phyloP scores from a whole-genome alignment of 2,113 vertebrate species.

The Salvator merianae region DNA sequence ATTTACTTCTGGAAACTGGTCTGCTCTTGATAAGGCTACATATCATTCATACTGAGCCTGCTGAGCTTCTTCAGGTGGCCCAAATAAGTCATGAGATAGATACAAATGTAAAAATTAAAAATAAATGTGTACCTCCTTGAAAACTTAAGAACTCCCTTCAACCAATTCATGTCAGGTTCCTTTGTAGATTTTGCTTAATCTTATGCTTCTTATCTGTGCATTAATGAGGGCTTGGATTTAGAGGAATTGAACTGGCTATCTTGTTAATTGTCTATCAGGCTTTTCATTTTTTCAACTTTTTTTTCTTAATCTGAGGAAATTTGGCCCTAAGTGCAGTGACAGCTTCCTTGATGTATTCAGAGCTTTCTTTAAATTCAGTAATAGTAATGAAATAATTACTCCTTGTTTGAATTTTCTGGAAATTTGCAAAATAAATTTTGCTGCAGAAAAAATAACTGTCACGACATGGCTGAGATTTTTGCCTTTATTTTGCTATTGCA shows the following conservation, averaged over 20 bases:
- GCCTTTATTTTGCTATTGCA: slow-evolving; percentile 54
- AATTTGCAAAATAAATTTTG: slow-evolving; percentile 55
- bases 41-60: background rate
- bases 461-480: slow-evolving; percentile 38
- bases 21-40: slow-evolving; percentile 11
- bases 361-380: slow-evolving; percentile 62
- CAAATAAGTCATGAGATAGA: background rate
- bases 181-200: background rate
- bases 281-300: slow-evolving; percentile 31
- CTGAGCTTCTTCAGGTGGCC: background rate
- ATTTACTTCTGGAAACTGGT: background rate
- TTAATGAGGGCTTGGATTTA: slow-evolving; percentile 5
- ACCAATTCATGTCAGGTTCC: background rate
- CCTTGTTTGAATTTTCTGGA: slow-evolving; percentile 46
- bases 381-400: slow-evolving; percentile 29
- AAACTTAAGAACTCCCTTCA: background rate
- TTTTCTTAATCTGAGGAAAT: slow-evolving; percentile 49
- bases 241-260: slow-evolving; percentile 35
- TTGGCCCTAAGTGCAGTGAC: slow-evolving; percentile 53
- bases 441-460: slow-evolving; percentile 48
- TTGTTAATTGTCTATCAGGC: slow-evolving; percentile 22
- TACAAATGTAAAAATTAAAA: background rate
- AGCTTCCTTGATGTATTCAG: slow-evolving; percentile 45
- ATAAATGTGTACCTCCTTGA: background rate
- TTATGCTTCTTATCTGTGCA: background rate